These are phyloP conservation scores for Agrilus planipennis DNA, from an alignment of 1,140 invertebrate species.

Conservation along the genomic window DNA sequence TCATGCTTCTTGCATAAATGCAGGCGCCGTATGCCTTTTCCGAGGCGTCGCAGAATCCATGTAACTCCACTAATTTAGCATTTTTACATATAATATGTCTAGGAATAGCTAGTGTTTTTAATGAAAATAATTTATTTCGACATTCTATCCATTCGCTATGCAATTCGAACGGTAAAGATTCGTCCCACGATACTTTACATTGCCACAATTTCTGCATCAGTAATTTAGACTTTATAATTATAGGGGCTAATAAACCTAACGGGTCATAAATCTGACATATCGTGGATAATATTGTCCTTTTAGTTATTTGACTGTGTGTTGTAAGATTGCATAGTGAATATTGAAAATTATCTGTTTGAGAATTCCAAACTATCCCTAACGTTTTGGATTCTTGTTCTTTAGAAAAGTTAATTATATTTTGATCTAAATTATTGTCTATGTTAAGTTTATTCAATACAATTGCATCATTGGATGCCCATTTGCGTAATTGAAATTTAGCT, in stretches of 20 bases:
- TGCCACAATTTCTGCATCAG: not conserved
- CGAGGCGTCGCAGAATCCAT: slow-evolving; percentile 28
- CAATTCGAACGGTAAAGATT: slow-evolving; percentile 4
- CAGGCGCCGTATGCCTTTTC: slow-evolving; percentile 19
- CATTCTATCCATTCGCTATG: slow-evolving; percentile 1
- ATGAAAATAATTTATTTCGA: not conserved
- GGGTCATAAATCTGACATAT: too few species aligned
- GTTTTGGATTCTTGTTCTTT: too few species aligned
- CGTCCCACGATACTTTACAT: slow-evolving; percentile 1
- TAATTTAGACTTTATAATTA: not conserved
- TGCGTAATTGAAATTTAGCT: too few species aligned
- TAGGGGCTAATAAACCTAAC: not conserved
- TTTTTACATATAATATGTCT: not conserved
- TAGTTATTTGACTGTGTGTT: too few species aligned
- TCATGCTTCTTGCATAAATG: slow-evolving; percentile 21
- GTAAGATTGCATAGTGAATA: too few species aligned
- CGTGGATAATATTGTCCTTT: too few species aligned
- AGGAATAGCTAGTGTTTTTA: slow-evolving; percentile 1
- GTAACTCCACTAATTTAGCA: slow-evolving; percentile 15
- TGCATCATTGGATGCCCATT: too few species aligned
- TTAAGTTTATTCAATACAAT: too few species aligned
- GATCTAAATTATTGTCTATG: too few species aligned
- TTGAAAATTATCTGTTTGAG: too few species aligned
- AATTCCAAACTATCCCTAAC: too few species aligned
- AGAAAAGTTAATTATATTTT: too few species aligned